phyloP scores from a whole-genome alignment of 2,888 invertebrate genomes.

The Cyclophora punctaria region DNA sequence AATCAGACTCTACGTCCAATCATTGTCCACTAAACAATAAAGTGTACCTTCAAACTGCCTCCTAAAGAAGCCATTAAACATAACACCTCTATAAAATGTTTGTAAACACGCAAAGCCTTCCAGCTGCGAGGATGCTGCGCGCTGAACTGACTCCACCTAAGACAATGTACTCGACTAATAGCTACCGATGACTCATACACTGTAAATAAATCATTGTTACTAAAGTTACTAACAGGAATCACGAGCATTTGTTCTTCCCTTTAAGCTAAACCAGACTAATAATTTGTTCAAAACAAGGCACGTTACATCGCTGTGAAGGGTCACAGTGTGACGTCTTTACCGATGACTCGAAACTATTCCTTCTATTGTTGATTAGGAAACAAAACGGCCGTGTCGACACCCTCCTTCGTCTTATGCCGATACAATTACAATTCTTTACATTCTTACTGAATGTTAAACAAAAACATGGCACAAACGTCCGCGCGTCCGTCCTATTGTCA shows the following conservation, averaged over 20 bases:
- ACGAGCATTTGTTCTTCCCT: slow-evolving; percentile 57
- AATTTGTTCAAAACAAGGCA: slow-evolving; percentile 69
- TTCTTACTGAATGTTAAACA: slow-evolving; percentile 49
- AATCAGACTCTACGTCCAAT: slow-evolving; percentile 38
- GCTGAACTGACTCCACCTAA: slow-evolving; percentile 34
- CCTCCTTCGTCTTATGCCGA: slow-evolving; percentile 60
- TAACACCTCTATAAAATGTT: slow-evolving; percentile 72
- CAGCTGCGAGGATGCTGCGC: slow-evolving; percentile 51
- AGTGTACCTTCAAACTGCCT: slow-evolving; percentile 56
- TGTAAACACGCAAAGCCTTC: slow-evolving; percentile 70
- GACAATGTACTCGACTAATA: slow-evolving; percentile 58
- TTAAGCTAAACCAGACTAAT: slow-evolving; percentile 72
- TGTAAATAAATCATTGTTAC: slow-evolving; percentile 67
- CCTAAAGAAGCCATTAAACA: slow-evolving; percentile 68
- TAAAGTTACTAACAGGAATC: slow-evolving; percentile 61
- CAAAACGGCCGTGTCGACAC: slow-evolving; percentile 70
- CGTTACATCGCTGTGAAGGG: slow-evolving; percentile 47
- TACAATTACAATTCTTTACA: slow-evolving; percentile 53
- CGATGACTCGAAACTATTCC: slow-evolving; percentile 37
- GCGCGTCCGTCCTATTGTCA: slow-evolving; percentile 45
- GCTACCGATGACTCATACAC: slow-evolving; percentile 65
- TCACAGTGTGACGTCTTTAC: slow-evolving; percentile 60
- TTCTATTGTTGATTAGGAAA: slow-evolving; percentile 61
- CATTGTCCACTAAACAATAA: slow-evolving; percentile 54
- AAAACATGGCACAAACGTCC: slow-evolving; percentile 56